These are phyloP conservation scores for Antechinus flavipes DNA, from an alignment of 2,113 vertebrate species.

Conservation along the genomic window DNA sequence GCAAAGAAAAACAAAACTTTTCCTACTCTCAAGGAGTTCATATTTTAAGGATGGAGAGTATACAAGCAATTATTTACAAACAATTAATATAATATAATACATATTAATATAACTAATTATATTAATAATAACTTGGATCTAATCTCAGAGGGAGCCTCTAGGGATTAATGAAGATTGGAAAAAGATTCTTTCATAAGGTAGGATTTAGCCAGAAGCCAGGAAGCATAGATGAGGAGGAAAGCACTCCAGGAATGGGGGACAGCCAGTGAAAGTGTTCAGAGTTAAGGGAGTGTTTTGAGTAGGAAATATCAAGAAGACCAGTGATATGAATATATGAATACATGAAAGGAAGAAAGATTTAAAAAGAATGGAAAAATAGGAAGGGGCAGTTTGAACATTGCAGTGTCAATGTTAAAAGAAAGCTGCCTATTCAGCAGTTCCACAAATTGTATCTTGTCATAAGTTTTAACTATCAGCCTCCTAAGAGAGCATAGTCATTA, in stretches of 20 bases:
- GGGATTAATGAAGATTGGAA: background rate
- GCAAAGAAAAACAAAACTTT: background rate
- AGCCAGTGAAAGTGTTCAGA: background rate
- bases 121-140: background rate
- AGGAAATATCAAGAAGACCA: background rate
- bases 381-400: background rate
- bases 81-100: background rate
- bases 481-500: background rate
- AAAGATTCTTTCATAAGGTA: background rate
- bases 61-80: background rate
- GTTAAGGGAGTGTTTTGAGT: background rate
- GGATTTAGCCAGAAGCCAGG: background rate
- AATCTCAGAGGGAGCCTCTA: background rate
- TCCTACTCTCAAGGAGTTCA: background rate
- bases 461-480: background rate
- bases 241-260: too few relatives aligned
- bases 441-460: background rate
- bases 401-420: background rate
- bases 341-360: background rate
- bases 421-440: background rate
- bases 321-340: background rate
- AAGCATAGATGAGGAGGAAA: background rate
- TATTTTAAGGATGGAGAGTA: background rate
- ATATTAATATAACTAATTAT: background rate
- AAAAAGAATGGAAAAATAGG: background rate